These are phyloP conservation scores for Spilarctia lutea DNA, from an alignment of 2,888 invertebrate genomes.

Conservation along the genomic window DNA sequence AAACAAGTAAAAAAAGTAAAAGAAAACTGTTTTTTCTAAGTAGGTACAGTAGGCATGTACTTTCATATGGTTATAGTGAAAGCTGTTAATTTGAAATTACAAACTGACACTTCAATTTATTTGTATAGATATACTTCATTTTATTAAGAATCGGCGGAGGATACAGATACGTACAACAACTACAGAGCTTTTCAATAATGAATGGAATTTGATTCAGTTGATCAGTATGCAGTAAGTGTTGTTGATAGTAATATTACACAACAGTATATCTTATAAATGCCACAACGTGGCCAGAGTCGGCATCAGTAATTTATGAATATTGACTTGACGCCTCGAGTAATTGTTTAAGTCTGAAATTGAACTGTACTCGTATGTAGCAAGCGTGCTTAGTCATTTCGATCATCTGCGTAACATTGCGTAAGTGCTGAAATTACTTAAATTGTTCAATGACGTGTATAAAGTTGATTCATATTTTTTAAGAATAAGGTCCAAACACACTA, in stretches of 20 bases:
- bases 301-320: conserved; percentile 53
- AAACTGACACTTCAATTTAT: too few species aligned
- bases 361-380: conserved; percentile 42
- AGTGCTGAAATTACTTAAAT: conserved; percentile 33
- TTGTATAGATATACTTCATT: too few species aligned
- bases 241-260: conserved; percentile 69
- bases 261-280: conserved; percentile 53
- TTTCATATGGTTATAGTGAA: too few species aligned
- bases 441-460: neutral
- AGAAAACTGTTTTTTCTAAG: too few species aligned
- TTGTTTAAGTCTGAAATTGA: conserved; percentile 60
- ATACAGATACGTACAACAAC: neutral
- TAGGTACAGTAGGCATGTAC: too few species aligned
- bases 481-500: too few species aligned
- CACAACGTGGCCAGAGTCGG: conserved; percentile 26
- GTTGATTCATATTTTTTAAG: too few species aligned
- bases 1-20: too few species aligned
- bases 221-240: conserved; percentile 57
- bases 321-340: conserved; percentile 58
- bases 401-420: conserved; percentile 32
- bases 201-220: conserved; percentile 74
- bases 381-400: conserved; percentile 50
- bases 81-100: too few species aligned
- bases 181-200: conserved; percentile 8
- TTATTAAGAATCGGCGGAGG: too few species aligned